phyloP scores from a whole-genome alignment of 2,888 invertebrate genomes.

The Mesochorus sp. region DNA sequence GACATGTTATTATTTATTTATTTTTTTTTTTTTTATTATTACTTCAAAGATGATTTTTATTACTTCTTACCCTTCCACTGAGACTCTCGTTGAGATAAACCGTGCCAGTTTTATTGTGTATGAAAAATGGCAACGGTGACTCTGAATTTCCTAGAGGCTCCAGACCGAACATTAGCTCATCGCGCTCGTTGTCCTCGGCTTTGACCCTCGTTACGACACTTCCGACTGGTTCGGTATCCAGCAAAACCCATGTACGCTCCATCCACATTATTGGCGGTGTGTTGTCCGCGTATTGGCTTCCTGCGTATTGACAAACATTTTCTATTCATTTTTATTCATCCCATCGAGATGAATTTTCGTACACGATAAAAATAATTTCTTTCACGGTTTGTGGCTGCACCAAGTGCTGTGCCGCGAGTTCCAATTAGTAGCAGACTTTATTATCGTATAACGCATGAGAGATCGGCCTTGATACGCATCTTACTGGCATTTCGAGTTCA shows the following conservation, averaged over 20 bases:
- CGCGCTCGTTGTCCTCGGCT: conserved; percentile 87
- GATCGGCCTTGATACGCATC: conserved; percentile 80
- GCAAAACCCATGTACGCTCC: conserved; percentile 89
- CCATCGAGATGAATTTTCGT: too few relatives aligned
- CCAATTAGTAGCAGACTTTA: conserved; percentile 66
- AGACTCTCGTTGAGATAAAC: conserved; percentile 92
- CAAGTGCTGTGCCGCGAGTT: conserved; percentile 31
- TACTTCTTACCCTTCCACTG: conserved; percentile 88
- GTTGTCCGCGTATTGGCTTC: conserved; percentile 84
- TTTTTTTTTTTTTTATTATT: too few relatives aligned
- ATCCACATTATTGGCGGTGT: conserved; percentile 88
- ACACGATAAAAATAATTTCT: conserved; percentile 33
- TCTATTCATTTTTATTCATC: too few relatives aligned
- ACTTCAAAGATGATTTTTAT: too few relatives aligned
- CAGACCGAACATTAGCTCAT: conserved; percentile 87
- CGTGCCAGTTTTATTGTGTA: conserved; percentile 89
- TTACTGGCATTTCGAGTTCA: conserved; percentile 78
- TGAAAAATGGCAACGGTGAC: conserved; percentile 88
- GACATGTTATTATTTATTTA: too few relatives aligned
- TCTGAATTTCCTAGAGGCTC: conserved; percentile 87
- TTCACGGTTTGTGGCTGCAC: conserved; percentile 43
- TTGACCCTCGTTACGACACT: conserved; percentile 87
- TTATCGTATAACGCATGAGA: conserved; percentile 66
- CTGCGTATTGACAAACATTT: conserved; percentile 75
- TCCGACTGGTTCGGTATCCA: conserved; percentile 88